These are phyloP conservation scores for Maccullochella peelii DNA, from an alignment of 2,113 vertebrate species.

Conservation along the genomic window DNA sequence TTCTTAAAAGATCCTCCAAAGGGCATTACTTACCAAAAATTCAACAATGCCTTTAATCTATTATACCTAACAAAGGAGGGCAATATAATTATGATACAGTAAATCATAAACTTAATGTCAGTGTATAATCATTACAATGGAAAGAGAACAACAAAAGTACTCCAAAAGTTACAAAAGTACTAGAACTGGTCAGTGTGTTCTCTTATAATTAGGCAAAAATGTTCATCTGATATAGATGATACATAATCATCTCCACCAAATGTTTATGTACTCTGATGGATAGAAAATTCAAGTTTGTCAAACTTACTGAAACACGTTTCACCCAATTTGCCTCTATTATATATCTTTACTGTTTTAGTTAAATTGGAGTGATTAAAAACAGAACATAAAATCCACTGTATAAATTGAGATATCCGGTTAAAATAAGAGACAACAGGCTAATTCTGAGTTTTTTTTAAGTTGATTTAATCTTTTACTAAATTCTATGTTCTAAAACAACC, in stretches of 20 bases:
- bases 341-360: not conserved
- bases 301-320: too few species aligned
- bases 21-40: not conserved
- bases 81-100: not conserved
- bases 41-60: not conserved
- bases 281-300: too few species aligned
- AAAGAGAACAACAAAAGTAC: not conserved
- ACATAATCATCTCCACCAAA: not conserved
- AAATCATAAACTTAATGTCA: not conserved
- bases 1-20: slow-evolving; percentile 20
- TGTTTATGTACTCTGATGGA: too few species aligned
- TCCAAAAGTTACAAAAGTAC: too few species aligned
- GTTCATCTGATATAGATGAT: not conserved
- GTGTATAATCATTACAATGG: not conserved
- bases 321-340: too few species aligned
- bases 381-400: too few species aligned
- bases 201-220: not conserved
- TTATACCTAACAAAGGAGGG: not conserved
- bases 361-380: not conserved
- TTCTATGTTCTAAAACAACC: not conserved
- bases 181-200: too few species aligned
- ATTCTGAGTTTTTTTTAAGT: too few species aligned
- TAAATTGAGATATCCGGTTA: too few species aligned
- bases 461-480: not conserved
- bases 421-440: too few species aligned